Evolutionary conservation across 2,113 vertebrate genomes (phyloP).

Genomic region (Motacilla tschutschensis): DNA sequence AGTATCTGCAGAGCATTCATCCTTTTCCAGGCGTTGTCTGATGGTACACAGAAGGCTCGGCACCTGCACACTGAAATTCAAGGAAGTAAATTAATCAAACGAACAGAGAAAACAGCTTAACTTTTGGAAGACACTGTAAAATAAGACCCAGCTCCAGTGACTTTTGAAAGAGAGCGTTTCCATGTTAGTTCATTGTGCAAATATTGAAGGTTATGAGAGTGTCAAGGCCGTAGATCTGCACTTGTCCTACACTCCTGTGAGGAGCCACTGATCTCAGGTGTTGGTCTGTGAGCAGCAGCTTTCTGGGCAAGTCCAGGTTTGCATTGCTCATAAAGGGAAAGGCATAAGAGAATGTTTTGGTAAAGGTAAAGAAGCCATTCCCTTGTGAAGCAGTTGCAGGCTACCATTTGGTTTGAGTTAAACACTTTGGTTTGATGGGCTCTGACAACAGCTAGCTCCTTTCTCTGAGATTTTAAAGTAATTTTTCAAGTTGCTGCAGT

Average conservation of each 20-base stretch:
- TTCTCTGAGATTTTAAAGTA: not conserved
- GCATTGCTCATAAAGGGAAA: not conserved
- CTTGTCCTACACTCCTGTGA: not conserved
- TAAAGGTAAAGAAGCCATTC: not conserved
- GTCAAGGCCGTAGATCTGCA: not conserved
- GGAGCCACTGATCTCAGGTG: not conserved
- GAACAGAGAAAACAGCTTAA: not conserved
- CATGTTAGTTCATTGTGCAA: not conserved
- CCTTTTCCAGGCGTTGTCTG: not conserved
- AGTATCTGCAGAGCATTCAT: not conserved
- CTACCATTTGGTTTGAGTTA: not conserved
- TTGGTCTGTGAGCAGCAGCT: slow-evolving; percentile 8
- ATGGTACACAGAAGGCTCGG: not conserved
- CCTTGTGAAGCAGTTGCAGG: not conserved
- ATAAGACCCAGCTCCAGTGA: not conserved
- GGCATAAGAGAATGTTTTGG: not conserved
- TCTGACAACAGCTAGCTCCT: not conserved
- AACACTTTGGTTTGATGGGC: not conserved
- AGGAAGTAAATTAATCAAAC: not conserved
- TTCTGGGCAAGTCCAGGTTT: slow-evolving; percentile 22
- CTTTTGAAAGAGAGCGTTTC: not conserved
- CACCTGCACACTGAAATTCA: not conserved
- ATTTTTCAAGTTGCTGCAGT: not conserved
- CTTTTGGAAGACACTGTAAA: not conserved
- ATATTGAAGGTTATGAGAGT: not conserved